Conservation (phyloP, 2,797 vertebrate species). For the Pangasius djambal region DNA sequence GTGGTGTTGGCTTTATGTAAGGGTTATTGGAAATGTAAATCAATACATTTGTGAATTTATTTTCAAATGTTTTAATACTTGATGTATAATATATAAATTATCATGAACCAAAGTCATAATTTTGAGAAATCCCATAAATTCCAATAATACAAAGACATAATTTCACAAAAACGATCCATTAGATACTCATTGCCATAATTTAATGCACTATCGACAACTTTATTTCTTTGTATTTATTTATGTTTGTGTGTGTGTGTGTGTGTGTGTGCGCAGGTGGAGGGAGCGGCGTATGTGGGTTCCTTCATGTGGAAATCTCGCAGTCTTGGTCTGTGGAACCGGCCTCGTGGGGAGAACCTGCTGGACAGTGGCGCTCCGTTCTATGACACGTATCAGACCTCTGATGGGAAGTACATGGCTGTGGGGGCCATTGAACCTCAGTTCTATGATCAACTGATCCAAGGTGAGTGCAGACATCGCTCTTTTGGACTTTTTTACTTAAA, state of each 20-base stretch:
- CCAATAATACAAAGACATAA: background rate
- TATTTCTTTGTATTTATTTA: background rate
- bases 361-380: constrained; percentile 92
- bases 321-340: constrained; percentile 77
- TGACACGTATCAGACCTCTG: constrained; percentile 85
- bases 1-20: background rate
- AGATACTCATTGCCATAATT: no score
- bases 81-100: no score
- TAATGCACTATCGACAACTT: background rate
- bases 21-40: no score
- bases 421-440: constrained; percentile 92
- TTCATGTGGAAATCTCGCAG: constrained; percentile 88
- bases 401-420: constrained; percentile 88
- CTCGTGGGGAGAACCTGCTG: constrained; percentile 86
- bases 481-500: background rate
- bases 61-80: no score
- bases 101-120: no score
- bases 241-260: background rate
- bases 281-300: constrained; percentile 88
- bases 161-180: background rate
- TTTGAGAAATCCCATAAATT: no score
- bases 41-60: background rate
- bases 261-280: constrained; percentile 84
- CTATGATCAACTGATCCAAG: constrained; percentile 82
- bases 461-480: constrained; percentile 67